phyloP scores from a whole-genome alignment of 2,888 invertebrate species.

The Machimus rusticus region DNA sequence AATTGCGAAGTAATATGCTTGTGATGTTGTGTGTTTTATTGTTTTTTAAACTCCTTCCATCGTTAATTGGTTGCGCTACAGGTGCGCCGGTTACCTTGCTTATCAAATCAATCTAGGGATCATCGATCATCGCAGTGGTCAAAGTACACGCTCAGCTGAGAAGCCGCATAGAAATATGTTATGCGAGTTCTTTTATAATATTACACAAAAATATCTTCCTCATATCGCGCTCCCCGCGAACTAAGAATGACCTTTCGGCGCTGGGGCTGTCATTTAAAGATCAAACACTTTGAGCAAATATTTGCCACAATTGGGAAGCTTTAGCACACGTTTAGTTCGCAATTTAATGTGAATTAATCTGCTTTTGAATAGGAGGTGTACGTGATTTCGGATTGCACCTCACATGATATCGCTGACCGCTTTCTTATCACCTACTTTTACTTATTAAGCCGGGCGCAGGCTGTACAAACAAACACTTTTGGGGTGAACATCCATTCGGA shows the following conservation, averaged over 20 bases:
- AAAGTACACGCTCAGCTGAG: neutral
- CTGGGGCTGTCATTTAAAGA: neutral
- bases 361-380: neutral
- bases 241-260: neutral
- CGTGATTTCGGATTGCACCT: neutral
- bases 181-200: neutral
- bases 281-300: neutral
- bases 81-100: neutral
- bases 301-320: neutral
- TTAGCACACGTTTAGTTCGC: neutral
- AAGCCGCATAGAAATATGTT: neutral
- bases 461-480: neutral
- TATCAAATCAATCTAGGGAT: neutral
- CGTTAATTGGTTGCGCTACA: neutral
- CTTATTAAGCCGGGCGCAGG: neutral
- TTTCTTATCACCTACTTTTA: neutral
- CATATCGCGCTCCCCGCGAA: neutral
- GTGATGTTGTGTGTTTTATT: neutral
- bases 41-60: neutral
- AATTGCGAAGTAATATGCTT: neutral
- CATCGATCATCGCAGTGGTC: slow-evolving; percentile 3
- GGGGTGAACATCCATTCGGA: neutral
- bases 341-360: neutral
- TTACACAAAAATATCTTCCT: neutral
- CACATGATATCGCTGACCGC: neutral